Evolutionary conservation across 1,140 invertebrate genomes (phyloP).

Genomic region (Eriocheir sinensis): DNA sequence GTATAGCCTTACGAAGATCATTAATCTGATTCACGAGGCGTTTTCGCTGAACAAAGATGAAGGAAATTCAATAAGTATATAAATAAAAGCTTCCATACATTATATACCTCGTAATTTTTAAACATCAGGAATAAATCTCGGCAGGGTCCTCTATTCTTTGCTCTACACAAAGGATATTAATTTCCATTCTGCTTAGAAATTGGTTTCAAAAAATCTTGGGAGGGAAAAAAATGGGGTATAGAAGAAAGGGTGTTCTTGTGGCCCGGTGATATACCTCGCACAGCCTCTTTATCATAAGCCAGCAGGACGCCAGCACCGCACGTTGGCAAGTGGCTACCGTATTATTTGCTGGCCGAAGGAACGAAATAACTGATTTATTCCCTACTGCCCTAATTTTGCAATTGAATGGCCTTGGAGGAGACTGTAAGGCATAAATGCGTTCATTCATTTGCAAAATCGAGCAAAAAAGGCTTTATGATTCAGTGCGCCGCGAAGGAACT

Average conservation of each 20-base stretch:
- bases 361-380: constrained; percentile 60
- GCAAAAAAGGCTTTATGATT: constrained; percentile 60
- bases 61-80: no score
- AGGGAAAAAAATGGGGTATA: neutral
- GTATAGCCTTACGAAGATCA: no score
- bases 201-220: constrained; percentile 5
- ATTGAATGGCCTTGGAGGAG: constrained; percentile 50
- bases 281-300: constrained; percentile 32
- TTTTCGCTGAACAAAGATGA: no score
- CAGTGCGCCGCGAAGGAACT: constrained; percentile 47
- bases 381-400: constrained; percentile 57
- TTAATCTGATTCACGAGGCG: no score
- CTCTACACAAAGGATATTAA: constrained; percentile 50
- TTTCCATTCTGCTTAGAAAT: constrained; percentile 44
- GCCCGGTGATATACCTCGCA: constrained; percentile 31
- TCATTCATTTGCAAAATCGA: constrained; percentile 74
- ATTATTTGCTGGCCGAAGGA: neutral
- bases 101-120: neutral
- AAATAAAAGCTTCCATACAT: no score
- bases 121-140: neutral
- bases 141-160: neutral
- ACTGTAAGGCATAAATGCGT: constrained; percentile 62
- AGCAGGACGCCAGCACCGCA: constrained; percentile 16
- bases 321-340: constrained; percentile 32
- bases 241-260: constrained; percentile 6